Percentiles rank a stretch among this genome's conserved stretches.
Conservation (phyloP, 2,113 vertebrate genomes). For the Daphoenositta chrysoptera region DNA sequence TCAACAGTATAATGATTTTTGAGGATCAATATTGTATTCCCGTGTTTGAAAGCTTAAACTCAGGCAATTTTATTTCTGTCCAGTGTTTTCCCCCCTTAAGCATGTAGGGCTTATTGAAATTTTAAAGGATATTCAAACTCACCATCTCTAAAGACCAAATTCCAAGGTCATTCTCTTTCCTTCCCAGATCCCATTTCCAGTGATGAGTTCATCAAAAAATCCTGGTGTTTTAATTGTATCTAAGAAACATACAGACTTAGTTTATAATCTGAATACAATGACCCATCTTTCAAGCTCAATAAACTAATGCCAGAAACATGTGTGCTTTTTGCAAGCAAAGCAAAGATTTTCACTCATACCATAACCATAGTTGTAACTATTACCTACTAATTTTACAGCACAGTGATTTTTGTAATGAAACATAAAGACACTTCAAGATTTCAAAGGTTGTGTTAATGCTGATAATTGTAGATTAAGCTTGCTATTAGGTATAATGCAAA, state of each 20-base stretch:
- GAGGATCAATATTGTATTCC: background rate
- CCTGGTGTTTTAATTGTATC: rapidly evolving
- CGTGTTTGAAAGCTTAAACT: background rate
- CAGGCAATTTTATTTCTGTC: background rate
- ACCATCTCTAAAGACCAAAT: background rate
- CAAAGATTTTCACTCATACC: background rate
- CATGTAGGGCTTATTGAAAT: background rate
- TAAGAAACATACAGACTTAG: background rate
- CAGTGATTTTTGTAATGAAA: background rate
- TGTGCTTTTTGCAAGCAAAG: background rate
- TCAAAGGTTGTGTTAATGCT: background rate
- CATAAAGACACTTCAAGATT: background rate
- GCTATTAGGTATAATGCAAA: background rate
- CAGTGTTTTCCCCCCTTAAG: background rate
- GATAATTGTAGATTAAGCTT: background rate
- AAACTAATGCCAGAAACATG: background rate
- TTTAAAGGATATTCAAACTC: background rate
- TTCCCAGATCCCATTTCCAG: background rate
- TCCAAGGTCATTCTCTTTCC: background rate
- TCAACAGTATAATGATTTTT: background rate
- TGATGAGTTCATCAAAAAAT: background rate
- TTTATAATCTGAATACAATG: background rate
- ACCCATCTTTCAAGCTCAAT: background rate
- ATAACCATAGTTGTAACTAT: background rate
- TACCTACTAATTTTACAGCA: background rate